Evolutionary conservation across 2,797 vertebrate genomes (phyloP).

Genomic region (Bradypodion ventrale): DNA sequence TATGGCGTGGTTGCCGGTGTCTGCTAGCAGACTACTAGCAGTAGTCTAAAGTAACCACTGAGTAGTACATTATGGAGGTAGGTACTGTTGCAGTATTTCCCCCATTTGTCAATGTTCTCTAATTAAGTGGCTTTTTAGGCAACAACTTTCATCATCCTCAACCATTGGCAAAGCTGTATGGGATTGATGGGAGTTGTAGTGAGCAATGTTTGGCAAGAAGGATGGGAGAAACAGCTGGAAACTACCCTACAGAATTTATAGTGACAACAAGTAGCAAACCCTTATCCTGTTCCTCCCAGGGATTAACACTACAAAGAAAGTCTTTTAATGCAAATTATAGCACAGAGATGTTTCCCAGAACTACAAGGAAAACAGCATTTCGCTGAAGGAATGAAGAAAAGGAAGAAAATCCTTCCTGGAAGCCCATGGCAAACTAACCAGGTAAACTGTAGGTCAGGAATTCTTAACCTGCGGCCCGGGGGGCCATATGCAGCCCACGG

Average conservation of each 20-base stretch:
- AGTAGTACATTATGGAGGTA: background rate
- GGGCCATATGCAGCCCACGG: no score
- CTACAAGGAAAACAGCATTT: background rate
- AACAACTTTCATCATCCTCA: background rate
- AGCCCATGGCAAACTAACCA: background rate
- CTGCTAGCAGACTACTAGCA: no score
- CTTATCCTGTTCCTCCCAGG: background rate
- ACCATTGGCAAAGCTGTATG: background rate
- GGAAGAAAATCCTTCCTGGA: conserved; percentile 9
- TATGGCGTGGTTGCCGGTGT: no score
- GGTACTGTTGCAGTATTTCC: background rate
- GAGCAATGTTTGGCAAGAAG: background rate
- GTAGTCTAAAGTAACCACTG: background rate
- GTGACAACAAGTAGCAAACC: background rate
- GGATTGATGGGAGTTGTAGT: background rate
- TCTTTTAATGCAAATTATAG: background rate
- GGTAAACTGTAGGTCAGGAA: no score
- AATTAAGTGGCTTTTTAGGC: background rate
- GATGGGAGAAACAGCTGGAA: no score
- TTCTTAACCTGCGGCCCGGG: no score
- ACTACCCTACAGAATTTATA: background rate
- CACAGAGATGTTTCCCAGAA: background rate
- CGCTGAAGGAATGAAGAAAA: conserved; percentile 1
- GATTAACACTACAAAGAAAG: background rate
- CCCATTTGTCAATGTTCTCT: background rate